Percentiles rank a stretch among this genome's conserved stretches.
phyloP scores from a whole-genome alignment of 2,113 vertebrate genomes.

The Petaurus breviceps region DNA sequence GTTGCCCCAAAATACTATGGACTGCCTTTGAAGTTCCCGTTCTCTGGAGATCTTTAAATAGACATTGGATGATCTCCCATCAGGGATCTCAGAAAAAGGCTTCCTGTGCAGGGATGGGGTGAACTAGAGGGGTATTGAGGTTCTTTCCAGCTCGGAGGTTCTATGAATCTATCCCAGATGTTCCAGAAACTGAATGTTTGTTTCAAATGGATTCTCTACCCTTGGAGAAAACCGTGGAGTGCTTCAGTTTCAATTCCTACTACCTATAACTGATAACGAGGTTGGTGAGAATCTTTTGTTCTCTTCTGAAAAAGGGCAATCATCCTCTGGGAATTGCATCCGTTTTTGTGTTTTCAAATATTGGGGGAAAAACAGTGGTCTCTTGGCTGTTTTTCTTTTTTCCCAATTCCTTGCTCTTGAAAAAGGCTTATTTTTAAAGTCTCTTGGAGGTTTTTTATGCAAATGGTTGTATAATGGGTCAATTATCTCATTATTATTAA shows the following conservation, averaged over 20 bases:
- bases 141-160: neutral
- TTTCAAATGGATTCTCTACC: neutral
- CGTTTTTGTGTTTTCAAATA: neutral
- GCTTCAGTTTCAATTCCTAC: neutral
- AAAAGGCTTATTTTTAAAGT: slow-evolving; percentile 15
- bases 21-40: neutral
- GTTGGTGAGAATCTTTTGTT: neutral
- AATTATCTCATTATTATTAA: slow-evolving; percentile 32
- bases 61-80: neutral
- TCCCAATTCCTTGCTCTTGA: slow-evolving; percentile 1
- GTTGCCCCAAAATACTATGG: neutral
- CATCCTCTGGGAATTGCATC: neutral
- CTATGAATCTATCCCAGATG: neutral
- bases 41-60: neutral
- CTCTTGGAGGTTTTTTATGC: neutral
- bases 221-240: neutral
- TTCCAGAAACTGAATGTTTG: neutral
- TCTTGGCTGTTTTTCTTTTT: slow-evolving; percentile 19
- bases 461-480: neutral
- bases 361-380: neutral
- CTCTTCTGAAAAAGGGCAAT: neutral
- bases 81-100: neutral
- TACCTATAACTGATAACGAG: neutral
- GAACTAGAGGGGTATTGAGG: neutral
- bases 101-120: neutral